Conservation (phyloP, 1,140 invertebrate species). For the Eupeodes corollae region DNA sequence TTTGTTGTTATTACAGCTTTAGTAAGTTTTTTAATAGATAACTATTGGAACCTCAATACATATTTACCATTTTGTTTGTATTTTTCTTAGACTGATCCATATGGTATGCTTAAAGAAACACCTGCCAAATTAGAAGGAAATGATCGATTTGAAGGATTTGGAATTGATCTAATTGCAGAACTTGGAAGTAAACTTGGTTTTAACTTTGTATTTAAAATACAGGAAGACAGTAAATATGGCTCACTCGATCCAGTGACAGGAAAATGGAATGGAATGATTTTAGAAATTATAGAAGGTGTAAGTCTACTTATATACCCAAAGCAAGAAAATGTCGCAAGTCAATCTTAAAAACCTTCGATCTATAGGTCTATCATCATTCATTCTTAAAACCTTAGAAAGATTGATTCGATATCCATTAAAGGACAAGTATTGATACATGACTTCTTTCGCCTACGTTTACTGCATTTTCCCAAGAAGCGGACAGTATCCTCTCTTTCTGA, state of each 20-base stretch:
- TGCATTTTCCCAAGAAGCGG: no score
- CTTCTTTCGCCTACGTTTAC: no score
- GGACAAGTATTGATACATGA: no score
- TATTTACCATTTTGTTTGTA: background rate
- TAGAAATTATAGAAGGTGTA: slow-evolving; percentile 64
- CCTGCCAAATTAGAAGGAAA: slow-evolving; percentile 60
- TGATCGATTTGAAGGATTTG: slow-evolving; percentile 70
- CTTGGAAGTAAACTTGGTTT: slow-evolving; percentile 67
- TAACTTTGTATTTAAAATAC: slow-evolving; percentile 72
- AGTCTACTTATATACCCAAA: no score
- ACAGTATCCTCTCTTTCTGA: no score
- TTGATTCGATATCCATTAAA: no score
- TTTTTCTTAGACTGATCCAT: slow-evolving; percentile 62
- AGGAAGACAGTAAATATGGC: slow-evolving; percentile 67
- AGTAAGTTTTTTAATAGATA: slow-evolving; percentile 42
- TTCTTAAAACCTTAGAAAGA: no score
- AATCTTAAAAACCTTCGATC: no score
- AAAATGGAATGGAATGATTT: slow-evolving; percentile 83
- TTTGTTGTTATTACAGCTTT: slow-evolving; percentile 75
- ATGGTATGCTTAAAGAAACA: slow-evolving; percentile 73
- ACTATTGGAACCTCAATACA: no score
- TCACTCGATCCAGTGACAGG: slow-evolving; percentile 46
- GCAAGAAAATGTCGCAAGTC: no score
- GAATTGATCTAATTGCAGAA: slow-evolving; percentile 68
- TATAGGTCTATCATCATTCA: no score